Percentiles rank a stretch among this genome's conserved stretches.
Evolutionary conservation across 2,113 vertebrate genomes (phyloP).

Genomic region (Mugil cephalus): DNA sequence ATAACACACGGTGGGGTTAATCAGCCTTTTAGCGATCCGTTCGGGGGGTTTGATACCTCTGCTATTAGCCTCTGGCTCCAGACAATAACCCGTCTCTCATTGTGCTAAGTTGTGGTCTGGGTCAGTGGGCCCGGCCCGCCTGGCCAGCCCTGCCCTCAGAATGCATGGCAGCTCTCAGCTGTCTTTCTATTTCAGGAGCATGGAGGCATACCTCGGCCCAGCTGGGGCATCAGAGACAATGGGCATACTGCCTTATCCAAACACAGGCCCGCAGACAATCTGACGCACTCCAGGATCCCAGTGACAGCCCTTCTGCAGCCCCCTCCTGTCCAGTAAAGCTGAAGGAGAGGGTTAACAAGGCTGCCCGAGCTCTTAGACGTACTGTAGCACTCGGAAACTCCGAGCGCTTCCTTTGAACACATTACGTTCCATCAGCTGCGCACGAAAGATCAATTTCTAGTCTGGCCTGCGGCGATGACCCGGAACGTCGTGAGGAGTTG

Average conservation of each 20-base stretch:
- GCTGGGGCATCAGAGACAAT: conserved; percentile 82
- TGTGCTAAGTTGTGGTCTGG: conserved; percentile 74
- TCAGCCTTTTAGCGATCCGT: conserved; percentile 75
- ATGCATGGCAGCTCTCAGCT: conserved; percentile 81
- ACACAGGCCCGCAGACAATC: conserved; percentile 84
- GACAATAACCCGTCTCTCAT: conserved; percentile 78
- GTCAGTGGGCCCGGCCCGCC: conserved; percentile 62
- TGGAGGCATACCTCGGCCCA: conserved; percentile 76
- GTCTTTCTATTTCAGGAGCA: conserved; percentile 83
- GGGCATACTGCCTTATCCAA: conserved; percentile 81
- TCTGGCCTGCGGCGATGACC: conserved; percentile 28
- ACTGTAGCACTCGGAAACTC: conserved; percentile 26
- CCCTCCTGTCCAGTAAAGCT: conserved; percentile 54
- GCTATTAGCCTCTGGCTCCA: conserved; percentile 78
- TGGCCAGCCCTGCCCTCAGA: conserved; percentile 68
- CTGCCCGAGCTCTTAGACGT: conserved; percentile 36
- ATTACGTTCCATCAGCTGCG: not conserved
- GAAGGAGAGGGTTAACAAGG: conserved; percentile 74
- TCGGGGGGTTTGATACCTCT: conserved; percentile 54
- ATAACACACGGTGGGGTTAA: conserved; percentile 62
- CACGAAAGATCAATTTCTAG: not conserved
- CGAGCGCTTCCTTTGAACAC: conserved; percentile 11
- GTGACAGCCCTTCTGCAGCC: conserved; percentile 58
- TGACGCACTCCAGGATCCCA: conserved; percentile 81
- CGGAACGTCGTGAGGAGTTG: not conserved